Base-by-base conservation (phyloP, 1,140 invertebrate genomes). In the Pectinophora gossypiella region DNA sequence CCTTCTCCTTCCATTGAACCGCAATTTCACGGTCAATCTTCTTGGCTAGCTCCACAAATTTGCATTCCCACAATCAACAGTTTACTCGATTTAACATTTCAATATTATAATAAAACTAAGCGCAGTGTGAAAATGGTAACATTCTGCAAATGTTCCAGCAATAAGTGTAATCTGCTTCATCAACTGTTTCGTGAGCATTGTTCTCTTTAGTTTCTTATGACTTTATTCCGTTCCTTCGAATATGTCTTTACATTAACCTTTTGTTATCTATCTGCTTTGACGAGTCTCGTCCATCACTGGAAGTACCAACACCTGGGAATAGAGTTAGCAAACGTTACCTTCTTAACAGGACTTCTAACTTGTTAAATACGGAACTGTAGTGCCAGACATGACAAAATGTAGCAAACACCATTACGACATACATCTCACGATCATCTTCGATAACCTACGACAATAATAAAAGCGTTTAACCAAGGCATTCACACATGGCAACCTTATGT, bases 371-470 rank as follows among this genome's bases (percentile, higher is more conserved):
- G n/a, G n/a, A n/a, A n/a, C n/a, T n/a, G 27, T 32, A 32, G 27
- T 9, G n/a, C 9, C 27, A 3, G n/a, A 32, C 6, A n/a, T 32
- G n/a, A 32, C 27, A 32, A n/a, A 32, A n/a, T 32, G n/a, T 9
- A n/a, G 27, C 27, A 32, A 32, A 9, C 22, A 7, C 27, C 1
- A 9, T 32, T 12, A 32, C 27, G 27, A 32, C n/a, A n/a, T n/a
- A 32, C n/a, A 32, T 32, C 27, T 16, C 43, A 48, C 51, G 60
- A 66, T 63, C 54, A 51, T 60, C 54, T 52, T 59, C 52, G 70
- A 71, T 70, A 73, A 72, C 64, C 68, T 69, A 68, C 59, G 63
- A 62, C 66, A 67, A 67, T 49, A 61, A 40, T 51, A 54, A 48
- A 54, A 64, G 51, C 59, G 54, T 63, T 63, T 66, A 63, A 15